Percentiles rank a stretch among this genome's conserved stretches.
phyloP scores from a whole-genome alignment of 2,797 vertebrate species.

The Merluccius polli region DNA sequence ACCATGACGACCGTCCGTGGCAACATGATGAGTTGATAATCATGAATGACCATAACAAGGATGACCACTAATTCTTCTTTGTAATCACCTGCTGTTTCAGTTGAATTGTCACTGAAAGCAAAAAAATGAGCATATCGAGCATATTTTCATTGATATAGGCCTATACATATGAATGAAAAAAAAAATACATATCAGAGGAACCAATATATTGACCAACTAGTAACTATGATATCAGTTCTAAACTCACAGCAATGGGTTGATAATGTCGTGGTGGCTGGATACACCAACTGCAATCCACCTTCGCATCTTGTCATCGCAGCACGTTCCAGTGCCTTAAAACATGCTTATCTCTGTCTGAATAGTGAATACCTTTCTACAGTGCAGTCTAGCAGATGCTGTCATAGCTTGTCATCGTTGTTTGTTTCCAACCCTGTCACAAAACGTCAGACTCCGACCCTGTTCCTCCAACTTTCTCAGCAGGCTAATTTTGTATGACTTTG shows the following conservation, averaged over 20 bases:
- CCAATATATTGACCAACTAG: not conserved
- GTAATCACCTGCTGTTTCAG: not conserved
- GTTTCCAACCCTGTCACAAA: conserved; percentile 11
- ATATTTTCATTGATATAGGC: not conserved
- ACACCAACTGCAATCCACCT: not conserved
- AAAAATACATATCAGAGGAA: not conserved
- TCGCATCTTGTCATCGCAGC: not conserved
- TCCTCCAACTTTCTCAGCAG: not conserved
- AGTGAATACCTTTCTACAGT: not conserved
- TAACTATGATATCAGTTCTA: not conserved
- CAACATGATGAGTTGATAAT: not conserved
- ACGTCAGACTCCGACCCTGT: conserved; percentile 5
- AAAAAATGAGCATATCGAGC: not conserved
- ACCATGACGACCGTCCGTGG: not conserved
- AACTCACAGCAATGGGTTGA: not conserved
- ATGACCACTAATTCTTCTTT: not conserved
- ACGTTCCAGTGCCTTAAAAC: not conserved
- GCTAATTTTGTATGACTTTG: not conserved
- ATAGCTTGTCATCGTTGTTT: not conserved
- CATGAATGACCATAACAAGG: not conserved
- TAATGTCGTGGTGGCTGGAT: not conserved
- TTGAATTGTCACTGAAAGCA: not conserved
- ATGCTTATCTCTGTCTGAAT: not conserved
- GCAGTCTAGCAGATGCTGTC: not conserved
- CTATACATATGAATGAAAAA: not conserved